Evolutionary conservation across 2,113 vertebrate species (phyloP), one percentile per base, ranked within the genome.

Genomic region (Platichthys flesus): DNA sequence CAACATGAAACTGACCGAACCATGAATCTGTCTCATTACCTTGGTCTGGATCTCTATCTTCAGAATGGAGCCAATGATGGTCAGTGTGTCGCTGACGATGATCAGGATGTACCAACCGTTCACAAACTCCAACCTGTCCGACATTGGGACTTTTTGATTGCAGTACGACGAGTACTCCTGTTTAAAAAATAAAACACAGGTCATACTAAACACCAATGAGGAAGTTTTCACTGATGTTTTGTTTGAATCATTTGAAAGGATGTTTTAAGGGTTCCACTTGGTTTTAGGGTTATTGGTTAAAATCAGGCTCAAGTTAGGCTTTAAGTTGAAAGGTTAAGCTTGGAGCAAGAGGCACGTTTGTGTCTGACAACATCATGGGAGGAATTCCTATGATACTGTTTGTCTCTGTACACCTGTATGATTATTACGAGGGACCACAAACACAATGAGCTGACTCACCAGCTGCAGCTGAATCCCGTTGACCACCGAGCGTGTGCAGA

Each of bases 41-140:
- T 99, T 99, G 2, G 96, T 94, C 87, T 99, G 96, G 85, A 99
- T 99, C 89, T 95, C 95, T 79, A 99, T 98, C 92, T 99, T 99
- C 61, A 99, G 94, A 78, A 96, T 89, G 12, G 97, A 99, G 80
- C 97, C 97, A 66, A 91, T 90, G 76, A 98, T 95, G 68, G 95
- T 96, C 73, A 99, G 76, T 3, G 93, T 85, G 83, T 99, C 97
- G 0, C 96, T 99, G 57, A 95, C 18, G 0, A 99, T 94, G 88
- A 99, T 98, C 83, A 98, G 92, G 74, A 98, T 95, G 63, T 97
- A 98, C 98, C 98, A 99, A n/a, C 97, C 95, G 0, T 94, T 98
- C 73, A 99, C 89, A 88, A 99, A 98, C 93, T 97, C 96, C 94
- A 97, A 88, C 76, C 92, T 95, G 67, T 98, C 97, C 10, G 93